phyloP scores from a whole-genome alignment of 2,797 vertebrate species.

The Lateolabrax maculatus region DNA sequence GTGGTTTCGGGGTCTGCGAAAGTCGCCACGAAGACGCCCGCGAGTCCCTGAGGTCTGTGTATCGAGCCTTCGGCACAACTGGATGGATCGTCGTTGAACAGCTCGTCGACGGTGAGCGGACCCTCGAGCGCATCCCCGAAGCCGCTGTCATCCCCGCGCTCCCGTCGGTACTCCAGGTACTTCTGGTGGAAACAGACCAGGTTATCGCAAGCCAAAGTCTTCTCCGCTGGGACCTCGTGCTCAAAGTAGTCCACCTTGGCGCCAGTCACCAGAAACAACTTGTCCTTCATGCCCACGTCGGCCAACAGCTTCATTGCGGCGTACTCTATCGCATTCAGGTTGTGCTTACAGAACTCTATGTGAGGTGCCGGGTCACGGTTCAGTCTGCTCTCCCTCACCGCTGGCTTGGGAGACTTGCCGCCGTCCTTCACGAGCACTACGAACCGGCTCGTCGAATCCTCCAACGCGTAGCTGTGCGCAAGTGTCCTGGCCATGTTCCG shows the following conservation, averaged over 20 bases:
- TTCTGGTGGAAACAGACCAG: not conserved
- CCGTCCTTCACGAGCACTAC: conserved; percentile 30
- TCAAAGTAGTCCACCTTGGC: not conserved
- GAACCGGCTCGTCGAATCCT: not conserved
- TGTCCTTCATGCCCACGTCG: conserved; percentile 27
- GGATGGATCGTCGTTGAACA: too few species aligned
- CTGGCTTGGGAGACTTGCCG: not conserved
- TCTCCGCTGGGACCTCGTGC: not conserved
- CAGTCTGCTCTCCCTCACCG: not conserved
- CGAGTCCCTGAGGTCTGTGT: not conserved
- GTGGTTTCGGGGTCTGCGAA: not conserved
- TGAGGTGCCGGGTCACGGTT: rapidly evolving
- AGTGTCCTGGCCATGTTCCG: conserved; percentile 12
- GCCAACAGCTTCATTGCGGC: conserved; percentile 5
- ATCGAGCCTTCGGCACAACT: not conserved
- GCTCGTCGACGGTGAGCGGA: too few species aligned
- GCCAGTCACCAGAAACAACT: conserved; percentile 7
- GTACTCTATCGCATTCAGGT: conserved; percentile 8
- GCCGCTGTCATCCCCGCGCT: rapidly evolving
- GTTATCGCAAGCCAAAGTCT: not conserved
- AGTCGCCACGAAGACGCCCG: not conserved
- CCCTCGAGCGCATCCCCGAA: too few species aligned
- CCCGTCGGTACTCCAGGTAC: not conserved
- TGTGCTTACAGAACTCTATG: not conserved
- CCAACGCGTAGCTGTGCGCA: rapidly evolving